Conservation (phyloP, 2,888 invertebrate genomes). For the Synanthedon myopaeformis region DNA sequence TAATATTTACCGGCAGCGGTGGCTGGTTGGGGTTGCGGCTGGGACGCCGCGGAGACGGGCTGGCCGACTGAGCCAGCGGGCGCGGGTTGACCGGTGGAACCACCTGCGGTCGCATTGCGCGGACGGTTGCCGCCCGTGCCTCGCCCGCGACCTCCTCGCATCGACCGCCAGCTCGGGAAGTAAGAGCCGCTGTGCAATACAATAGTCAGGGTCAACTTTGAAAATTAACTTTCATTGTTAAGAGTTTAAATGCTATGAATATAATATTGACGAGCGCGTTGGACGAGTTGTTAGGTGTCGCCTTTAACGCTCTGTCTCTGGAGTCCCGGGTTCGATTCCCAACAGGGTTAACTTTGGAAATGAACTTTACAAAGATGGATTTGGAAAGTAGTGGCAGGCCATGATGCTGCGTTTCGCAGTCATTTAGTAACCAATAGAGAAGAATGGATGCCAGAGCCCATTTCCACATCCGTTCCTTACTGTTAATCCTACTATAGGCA, state of each 20-base stretch:
- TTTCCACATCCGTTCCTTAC: too few relatives aligned
- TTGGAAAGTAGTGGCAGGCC: too few relatives aligned
- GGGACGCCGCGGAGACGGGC: slow-evolving; percentile 8
- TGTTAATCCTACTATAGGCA: too few relatives aligned
- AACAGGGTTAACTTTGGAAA: background rate
- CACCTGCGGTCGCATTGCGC: slow-evolving; percentile 4
- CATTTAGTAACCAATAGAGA: too few relatives aligned
- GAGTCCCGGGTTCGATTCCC: too few relatives aligned
- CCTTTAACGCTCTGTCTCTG: too few relatives aligned
- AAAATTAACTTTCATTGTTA: slow-evolving; percentile 4
- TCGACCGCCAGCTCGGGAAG: slow-evolving; percentile 51
- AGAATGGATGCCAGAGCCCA: too few relatives aligned
- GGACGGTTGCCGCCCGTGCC: slow-evolving; percentile 26
- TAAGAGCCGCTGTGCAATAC: slow-evolving; percentile 24
- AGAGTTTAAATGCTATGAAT: too few relatives aligned
- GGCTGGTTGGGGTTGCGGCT: slow-evolving; percentile 11
- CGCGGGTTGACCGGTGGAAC: slow-evolving; percentile 14
- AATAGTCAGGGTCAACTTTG: slow-evolving; percentile 12
- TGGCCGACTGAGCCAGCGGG: slow-evolving; percentile 9
- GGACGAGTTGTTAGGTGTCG: too few relatives aligned
- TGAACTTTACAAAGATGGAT: background rate
- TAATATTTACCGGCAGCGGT: slow-evolving; percentile 6
- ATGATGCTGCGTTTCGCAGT: too few relatives aligned
- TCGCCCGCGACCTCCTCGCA: slow-evolving; percentile 43
- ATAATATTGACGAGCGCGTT: too few relatives aligned